Conservation (phyloP, 2,113 vertebrate genomes). For the Trochalopteron elliotii region DNA sequence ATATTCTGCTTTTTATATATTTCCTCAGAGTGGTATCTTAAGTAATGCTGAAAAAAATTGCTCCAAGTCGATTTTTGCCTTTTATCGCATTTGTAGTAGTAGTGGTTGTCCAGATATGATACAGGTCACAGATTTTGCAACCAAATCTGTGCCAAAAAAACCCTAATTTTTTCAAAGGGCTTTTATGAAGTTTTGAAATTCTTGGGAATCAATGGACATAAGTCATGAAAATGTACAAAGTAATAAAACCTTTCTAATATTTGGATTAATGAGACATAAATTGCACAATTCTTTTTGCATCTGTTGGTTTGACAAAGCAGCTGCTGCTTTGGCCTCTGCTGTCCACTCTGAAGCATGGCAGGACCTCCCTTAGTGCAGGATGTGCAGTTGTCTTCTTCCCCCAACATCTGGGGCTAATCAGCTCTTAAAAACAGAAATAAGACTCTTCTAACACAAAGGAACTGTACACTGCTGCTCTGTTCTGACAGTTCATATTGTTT, state of each 20-base stretch:
- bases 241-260: neutral
- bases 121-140: neutral
- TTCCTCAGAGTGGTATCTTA: neutral
- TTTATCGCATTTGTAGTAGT: neutral
- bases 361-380: neutral
- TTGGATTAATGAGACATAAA: neutral
- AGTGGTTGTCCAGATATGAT: neutral
- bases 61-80: neutral
- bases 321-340: neutral
- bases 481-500: neutral
- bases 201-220: neutral
- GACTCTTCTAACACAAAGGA: neutral
- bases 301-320: neutral
- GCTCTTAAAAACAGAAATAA: neutral
- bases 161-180: neutral
- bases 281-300: neutral
- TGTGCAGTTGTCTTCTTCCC: neutral
- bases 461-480: neutral
- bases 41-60: neutral
- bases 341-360: neutral
- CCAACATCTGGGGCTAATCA: neutral
- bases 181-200: neutral
- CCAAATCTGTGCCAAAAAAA: neutral
- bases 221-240: neutral
- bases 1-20: neutral